A percentile compares a stretch with the other conserved stretches of the same genome.
Conservation (phyloP, 2,113 vertebrate genomes). For the Pavo muticus region DNA sequence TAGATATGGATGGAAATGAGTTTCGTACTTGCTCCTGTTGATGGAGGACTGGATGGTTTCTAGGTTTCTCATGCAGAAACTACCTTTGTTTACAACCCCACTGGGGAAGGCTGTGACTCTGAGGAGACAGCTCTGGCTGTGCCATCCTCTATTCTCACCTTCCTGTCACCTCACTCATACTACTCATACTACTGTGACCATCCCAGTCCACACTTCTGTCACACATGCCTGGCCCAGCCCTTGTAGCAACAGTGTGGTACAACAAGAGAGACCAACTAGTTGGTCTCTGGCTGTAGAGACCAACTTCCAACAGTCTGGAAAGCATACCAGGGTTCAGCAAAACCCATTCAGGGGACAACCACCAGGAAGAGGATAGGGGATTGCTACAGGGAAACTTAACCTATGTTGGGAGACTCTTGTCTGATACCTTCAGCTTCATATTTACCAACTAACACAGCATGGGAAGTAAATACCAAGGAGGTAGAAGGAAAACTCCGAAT, state of each 20-base stretch:
- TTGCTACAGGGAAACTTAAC: not conserved
- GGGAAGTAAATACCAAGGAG: not conserved
- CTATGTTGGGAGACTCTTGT: not conserved
- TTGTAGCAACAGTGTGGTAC: not conserved
- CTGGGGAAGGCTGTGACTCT: not conserved
- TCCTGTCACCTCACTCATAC: not conserved
- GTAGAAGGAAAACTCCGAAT: not conserved
- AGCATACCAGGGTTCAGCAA: fast-evolving
- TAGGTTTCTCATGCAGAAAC: not conserved
- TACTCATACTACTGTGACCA: not conserved
- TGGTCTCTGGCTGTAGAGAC: not conserved
- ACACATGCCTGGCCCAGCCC: not conserved
- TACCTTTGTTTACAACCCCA: not conserved
- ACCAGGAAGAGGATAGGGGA: not conserved
- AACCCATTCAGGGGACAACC: not conserved
- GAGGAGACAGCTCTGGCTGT: not conserved
- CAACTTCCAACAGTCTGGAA: not conserved
- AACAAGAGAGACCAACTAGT: not conserved
- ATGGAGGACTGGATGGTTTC: not conserved
- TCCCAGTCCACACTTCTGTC: not conserved
- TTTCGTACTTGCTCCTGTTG: not conserved
- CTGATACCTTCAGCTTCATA: not conserved
- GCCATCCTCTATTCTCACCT: not conserved
- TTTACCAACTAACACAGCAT: not conserved
- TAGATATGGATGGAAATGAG: not conserved